Evolutionary conservation across 2,888 invertebrate genomes (phyloP).

Genomic region (Netelia melanura): DNA sequence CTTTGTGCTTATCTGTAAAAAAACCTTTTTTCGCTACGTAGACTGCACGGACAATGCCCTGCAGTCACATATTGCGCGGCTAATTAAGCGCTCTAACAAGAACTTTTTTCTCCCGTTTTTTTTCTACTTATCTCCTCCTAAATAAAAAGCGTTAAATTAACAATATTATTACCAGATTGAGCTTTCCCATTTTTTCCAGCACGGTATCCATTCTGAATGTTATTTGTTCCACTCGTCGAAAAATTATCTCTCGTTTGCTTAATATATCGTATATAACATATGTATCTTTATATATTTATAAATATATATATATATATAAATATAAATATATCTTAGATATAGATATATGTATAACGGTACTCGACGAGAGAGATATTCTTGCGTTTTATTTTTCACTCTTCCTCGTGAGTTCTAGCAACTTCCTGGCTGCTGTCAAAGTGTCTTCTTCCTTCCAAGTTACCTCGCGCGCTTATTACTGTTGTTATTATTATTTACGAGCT

Average conservation of each 20-base stretch:
- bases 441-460: conserved; percentile 53
- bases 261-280: conserved; percentile 11
- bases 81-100: conserved; percentile 29
- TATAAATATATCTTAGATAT: not conserved
- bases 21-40: not conserved
- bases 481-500: conserved; percentile 34
- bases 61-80: conserved; percentile 31
- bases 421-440: conserved; percentile 55
- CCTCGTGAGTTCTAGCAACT: conserved; percentile 31
- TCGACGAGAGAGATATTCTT: conserved; percentile 1
- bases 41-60: not conserved
- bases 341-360: conserved; percentile 15
- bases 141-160: conserved; percentile 35
- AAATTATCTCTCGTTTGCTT: conserved; percentile 14
- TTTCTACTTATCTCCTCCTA: not conserved
- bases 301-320: not conserved
- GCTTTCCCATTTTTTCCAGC: conserved; percentile 83
- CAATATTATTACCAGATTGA: conserved; percentile 81
- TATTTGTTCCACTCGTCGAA: conserved; percentile 16
- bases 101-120: not conserved
- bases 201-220: conserved; percentile 80
- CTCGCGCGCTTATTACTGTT: conserved; percentile 18
- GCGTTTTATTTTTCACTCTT: conserved; percentile 7
- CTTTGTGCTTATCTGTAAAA: not conserved
- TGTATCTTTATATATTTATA: not conserved